These are phyloP conservation scores for Lymantria dispar DNA, from an alignment of 2,888 invertebrate genomes.

Conservation along the genomic window DNA sequence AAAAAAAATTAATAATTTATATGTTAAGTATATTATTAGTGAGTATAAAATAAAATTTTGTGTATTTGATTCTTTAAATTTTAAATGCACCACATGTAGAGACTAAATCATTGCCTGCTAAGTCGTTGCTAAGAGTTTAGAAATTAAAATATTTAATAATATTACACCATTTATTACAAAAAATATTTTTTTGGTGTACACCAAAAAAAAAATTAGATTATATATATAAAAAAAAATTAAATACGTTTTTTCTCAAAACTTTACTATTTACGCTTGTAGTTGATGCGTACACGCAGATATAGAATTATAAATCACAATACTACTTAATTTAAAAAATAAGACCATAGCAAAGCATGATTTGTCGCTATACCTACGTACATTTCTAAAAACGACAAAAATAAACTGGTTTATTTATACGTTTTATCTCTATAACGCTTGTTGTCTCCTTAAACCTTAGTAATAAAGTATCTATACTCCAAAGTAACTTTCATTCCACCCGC, in stretches of 20 bases:
- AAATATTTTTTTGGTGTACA: conserved; percentile 68
- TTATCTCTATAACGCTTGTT: conserved; percentile 66
- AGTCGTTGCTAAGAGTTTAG: conserved; percentile 56
- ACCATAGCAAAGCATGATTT: conserved; percentile 58
- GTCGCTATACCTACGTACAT: conserved; percentile 36
- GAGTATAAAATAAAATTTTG: conserved; percentile 38
- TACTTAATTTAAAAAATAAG: conserved; percentile 2
- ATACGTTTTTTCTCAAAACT: conserved; percentile 45
- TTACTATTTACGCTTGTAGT: conserved; percentile 63
- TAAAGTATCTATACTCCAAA: conserved; percentile 81
- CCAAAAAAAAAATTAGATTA: conserved; percentile 47
- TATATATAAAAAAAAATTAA: conserved; percentile 38
- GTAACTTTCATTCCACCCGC: conserved; percentile 80
- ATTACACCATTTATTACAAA: too few species aligned
- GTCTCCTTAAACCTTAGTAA: conserved; percentile 74
- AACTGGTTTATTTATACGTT: conserved; percentile 40
- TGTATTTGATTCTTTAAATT: conserved; percentile 45
- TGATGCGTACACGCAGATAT: conserved; percentile 58
- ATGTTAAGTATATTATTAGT: conserved; percentile 35
- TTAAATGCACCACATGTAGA: conserved; percentile 73
- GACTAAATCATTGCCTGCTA: conserved; percentile 67
- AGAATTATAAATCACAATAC: conserved; percentile 38
- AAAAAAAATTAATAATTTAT: conserved; percentile 37
- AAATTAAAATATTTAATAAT: too few species aligned
- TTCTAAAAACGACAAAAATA: conserved; percentile 25